Percentiles rank a stretch among this genome's conserved stretches.
phyloP scores from a whole-genome alignment of 2,888 invertebrate species.

The Maniola hyperantus region DNA sequence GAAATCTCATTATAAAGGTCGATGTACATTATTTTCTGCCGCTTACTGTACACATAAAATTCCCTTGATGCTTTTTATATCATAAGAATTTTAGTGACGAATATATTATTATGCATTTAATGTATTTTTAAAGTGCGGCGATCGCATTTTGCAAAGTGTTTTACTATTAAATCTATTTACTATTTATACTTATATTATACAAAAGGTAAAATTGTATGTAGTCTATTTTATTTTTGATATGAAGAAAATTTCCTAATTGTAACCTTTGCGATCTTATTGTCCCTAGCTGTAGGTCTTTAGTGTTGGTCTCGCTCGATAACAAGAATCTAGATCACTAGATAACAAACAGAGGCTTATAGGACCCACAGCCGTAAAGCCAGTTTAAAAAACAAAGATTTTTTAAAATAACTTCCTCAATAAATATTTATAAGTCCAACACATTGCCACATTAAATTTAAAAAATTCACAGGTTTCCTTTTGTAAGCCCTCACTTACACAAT shows the following conservation, averaged over 20 bases:
- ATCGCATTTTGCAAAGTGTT: slow-evolving; percentile 17
- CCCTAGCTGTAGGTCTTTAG: slow-evolving; percentile 72
- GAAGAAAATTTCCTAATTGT: slow-evolving; percentile 47
- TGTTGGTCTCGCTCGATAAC: slow-evolving; percentile 10
- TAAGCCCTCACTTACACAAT: too few relatives aligned
- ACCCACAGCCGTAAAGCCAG: neutral
- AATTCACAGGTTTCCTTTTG: too few relatives aligned
- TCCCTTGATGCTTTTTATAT: slow-evolving; percentile 7
- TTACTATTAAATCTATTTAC: slow-evolving; percentile 29
- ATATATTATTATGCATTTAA: slow-evolving; percentile 21
- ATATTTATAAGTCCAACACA: too few relatives aligned
- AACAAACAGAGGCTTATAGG: too few relatives aligned
- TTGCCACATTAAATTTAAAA: too few relatives aligned
- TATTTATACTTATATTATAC: slow-evolving; percentile 31
- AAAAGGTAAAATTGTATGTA: slow-evolving; percentile 15
- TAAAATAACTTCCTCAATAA: too few relatives aligned
- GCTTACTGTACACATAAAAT: too few relatives aligned
- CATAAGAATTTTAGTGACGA: slow-evolving; percentile 8
- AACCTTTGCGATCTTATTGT: slow-evolving; percentile 78
- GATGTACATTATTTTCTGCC: too few relatives aligned
- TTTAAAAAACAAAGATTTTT: too few relatives aligned
- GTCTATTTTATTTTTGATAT: slow-evolving; percentile 38
- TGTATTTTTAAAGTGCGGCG: slow-evolving; percentile 16
- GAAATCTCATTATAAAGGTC: too few relatives aligned
- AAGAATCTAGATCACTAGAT: slow-evolving; percentile 9